Percentiles rank a stretch among this genome's conserved stretches.
These are phyloP conservation scores for Crotophaga sulcirostris DNA, from an alignment of 2,113 vertebrate species.

Conservation along the genomic window DNA sequence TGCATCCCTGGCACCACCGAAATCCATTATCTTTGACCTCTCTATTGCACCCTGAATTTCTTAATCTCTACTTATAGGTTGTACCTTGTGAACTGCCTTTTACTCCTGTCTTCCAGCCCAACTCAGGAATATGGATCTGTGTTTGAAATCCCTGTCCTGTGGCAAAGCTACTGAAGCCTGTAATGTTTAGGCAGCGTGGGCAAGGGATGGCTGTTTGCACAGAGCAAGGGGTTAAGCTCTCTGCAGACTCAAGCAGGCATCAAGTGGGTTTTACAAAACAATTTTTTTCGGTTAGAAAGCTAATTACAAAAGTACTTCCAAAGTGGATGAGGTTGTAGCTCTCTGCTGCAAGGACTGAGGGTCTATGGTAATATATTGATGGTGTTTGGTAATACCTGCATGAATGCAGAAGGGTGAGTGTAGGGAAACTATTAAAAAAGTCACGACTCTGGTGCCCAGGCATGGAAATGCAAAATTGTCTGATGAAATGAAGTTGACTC, in stretches of 20 bases:
- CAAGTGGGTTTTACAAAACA: neutral
- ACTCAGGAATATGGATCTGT: fast-evolving
- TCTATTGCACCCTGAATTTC: fast-evolving
- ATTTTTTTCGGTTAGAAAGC: too few relatives aligned
- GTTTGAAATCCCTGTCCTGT: neutral
- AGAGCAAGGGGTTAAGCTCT: neutral
- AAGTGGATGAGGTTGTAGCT: neutral
- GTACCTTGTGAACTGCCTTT: neutral
- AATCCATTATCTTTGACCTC: neutral
- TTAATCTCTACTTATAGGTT: neutral
- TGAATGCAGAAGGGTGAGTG: fast-evolving
- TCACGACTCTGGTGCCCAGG: neutral
- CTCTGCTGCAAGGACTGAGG: neutral
- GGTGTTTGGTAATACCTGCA: neutral
- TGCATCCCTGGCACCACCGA: neutral
- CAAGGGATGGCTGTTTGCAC: neutral
- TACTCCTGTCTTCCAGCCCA: neutral
- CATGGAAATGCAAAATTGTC: neutral
- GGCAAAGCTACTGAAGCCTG: neutral
- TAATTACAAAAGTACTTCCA: neutral
- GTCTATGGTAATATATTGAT: too few relatives aligned
- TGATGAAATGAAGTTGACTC: neutral
- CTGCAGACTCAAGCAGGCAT: neutral
- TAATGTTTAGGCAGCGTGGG: neutral
- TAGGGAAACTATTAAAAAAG: neutral